Evolutionary conservation across 2,888 invertebrate species (phyloP), one percentile per base, ranked within the genome.

Genomic region (Abscondita cerata): DNA sequence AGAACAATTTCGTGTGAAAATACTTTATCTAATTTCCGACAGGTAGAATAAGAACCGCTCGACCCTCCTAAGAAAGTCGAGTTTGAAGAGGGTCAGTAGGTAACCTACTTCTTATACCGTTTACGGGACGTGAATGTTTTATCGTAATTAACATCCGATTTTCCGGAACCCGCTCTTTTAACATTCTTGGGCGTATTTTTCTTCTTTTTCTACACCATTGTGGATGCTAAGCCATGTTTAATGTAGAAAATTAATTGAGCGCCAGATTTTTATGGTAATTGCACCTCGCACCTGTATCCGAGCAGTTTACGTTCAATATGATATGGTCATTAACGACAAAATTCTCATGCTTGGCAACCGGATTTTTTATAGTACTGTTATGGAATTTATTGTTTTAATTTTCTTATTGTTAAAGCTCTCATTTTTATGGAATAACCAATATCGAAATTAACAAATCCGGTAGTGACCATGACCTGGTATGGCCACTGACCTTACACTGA

Each of bases 31-130:
- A 25, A 25, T 25, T 25, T 25, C 25, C 25, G 6, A 25, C 25
- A 25, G 25, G 25, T 25, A 25, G 6, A 25, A 52, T 41, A 59
- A 56, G 56, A 54, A 61, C 62, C 52, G 53, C 56, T 56, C 52
- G 63, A 67, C 67, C 69, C 65, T 66, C 60, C 40, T 52, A 70
- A 67, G 71, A 72, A 72, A 71, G 73, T 70, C 72, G 70, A 68
- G 70, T 70, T 80, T 76, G 73, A 76, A 59, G 62, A 58, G 76
- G 80, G 81, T 76, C 78, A 81, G 75, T 78, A 66, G 80, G 79
- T 81, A 78, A 80, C 81, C 80, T 69, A 81, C 76, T 71, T 75
- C 68, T 72, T 66, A 68, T 44, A 68, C 66, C 58, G 67, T 64
- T 65, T 59, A 57, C 58, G 44, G 61, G 66, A 62, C 68, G 67